Conservation (phyloP, 2,888 invertebrate genomes). For the Euproctis similis region DNA sequence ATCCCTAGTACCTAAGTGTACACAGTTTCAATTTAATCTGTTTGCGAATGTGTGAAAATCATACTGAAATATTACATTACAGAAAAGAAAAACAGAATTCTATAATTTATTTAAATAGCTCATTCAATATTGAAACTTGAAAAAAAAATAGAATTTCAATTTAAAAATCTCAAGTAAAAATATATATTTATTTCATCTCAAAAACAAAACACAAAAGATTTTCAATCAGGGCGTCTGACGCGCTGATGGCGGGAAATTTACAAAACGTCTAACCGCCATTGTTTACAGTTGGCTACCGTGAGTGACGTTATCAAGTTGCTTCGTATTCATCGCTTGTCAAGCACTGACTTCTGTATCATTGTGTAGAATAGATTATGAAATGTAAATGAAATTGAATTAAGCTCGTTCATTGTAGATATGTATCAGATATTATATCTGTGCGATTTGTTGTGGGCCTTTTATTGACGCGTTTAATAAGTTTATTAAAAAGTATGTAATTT, state of each 20-base stretch:
- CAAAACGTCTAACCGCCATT: conserved; percentile 18
- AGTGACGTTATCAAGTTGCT: conserved; percentile 29
- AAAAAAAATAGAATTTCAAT: background rate
- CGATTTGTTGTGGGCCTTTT: too few relatives aligned
- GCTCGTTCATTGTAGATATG: too few relatives aligned
- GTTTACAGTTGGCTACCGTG: conserved; percentile 18
- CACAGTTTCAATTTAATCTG: too few relatives aligned
- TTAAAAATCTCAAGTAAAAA: conserved; percentile 7
- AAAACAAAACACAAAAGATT: conserved; percentile 19
- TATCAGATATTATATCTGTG: too few relatives aligned
- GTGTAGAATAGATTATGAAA: conserved; percentile 13
- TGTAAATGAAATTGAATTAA: conserved; percentile 13
- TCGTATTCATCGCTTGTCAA: conserved; percentile 25
- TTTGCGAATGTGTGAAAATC: too few relatives aligned
- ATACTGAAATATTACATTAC: too few relatives aligned
- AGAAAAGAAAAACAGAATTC: too few relatives aligned
- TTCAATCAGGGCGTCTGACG: conserved; percentile 21
- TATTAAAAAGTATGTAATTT: too few relatives aligned
- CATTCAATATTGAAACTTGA: conserved; percentile 1
- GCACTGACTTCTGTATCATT: conserved; percentile 17
- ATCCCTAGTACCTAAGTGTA: too few relatives aligned
- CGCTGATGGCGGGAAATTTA: conserved; percentile 17
- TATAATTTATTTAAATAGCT: background rate
- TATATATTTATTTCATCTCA: conserved; percentile 11
- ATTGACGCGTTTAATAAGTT: too few relatives aligned